A percentile compares a stretch with the other conserved stretches of the same genome.
phyloP scores from a whole-genome alignment of 53 echinoderm and acorn worm species.

The Holothuria scabra region DNA sequence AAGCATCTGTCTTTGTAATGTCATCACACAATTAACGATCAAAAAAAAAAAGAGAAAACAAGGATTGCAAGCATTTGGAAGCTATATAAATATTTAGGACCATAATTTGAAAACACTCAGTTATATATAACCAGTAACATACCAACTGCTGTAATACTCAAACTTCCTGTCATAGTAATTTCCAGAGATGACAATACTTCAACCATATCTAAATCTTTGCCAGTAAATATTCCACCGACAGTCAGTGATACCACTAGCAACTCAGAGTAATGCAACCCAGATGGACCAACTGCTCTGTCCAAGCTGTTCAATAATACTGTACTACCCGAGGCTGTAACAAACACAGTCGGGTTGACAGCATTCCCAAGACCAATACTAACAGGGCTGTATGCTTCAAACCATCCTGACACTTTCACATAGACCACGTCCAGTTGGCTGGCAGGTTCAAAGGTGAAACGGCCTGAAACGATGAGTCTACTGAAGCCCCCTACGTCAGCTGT shows the following conservation, averaged over 20 bases:
- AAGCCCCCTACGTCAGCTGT: not conserved
- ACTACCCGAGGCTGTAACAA: conserved; percentile 54
- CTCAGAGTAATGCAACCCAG: conserved; percentile 43
- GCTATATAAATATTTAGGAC: no score
- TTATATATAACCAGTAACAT: no score
- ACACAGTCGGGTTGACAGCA: conserved; percentile 23
- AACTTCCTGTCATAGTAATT: conserved; percentile 45
- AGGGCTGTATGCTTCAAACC: conserved; percentile 53
- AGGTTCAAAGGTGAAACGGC: conserved; percentile 12
- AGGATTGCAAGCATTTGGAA: no score
- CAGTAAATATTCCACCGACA: conserved; percentile 55
- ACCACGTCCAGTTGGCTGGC: conserved; percentile 45
- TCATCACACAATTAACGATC: no score
- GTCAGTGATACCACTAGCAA: conserved; percentile 39
- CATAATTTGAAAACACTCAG: no score
- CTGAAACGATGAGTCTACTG: not conserved
- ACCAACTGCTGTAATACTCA: conserved; percentile 64
- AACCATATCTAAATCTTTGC: conserved; percentile 53
- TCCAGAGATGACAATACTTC: conserved; percentile 33
- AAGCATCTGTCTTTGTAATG: no score
- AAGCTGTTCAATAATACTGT: conserved; percentile 62
- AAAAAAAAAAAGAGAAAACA: no score
- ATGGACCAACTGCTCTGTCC: conserved; percentile 39
- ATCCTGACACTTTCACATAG: conserved; percentile 49
- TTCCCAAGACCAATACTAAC: conserved; percentile 46